Evolutionary conservation across 1,140 invertebrate genomes (phyloP), one percentile per base, ranked within the genome.

Genomic region (Coelopa frigida): DNA sequence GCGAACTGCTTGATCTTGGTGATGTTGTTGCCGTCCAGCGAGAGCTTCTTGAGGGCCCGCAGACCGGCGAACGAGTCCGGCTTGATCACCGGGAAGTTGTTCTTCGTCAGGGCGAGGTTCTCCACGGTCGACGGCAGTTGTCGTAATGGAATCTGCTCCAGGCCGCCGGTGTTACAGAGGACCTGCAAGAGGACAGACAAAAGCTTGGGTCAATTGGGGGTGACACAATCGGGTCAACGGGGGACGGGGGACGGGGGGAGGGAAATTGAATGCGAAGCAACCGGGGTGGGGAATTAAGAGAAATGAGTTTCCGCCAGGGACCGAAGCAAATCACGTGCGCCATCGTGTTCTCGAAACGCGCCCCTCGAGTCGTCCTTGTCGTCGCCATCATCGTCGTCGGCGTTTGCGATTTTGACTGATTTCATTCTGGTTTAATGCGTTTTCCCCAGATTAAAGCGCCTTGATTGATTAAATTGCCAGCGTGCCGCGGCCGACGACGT

Each of bases 21-120:
- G 36, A 90, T 85, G 62, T 87, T 87, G 67, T 88, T 89, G 43
- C 82, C 80, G 65, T 90, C 85, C 37, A 90, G 72, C 2, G 78
- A 82, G 12, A 89, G 76, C 46, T 86, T 86, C 24, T 80, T 76
- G 11, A 90, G 68, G 7, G 78, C 74, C 6, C 80, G 74, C 32
- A 89, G 70, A 3, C 83, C 82, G 7, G 78, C 75, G 57, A 90
- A 89, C 2, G 86, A 84, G 59, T 89, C 86, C 35, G 79, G 83
- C 55, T 82, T 80, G 50, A 90, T 83, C 32, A 83, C 69, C 12
- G 80, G 78, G 52, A 89, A 81, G 61, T 87, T 79, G 67, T 88
- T 88, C 58, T 87, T 85, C 27, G 84, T 86, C 40, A 90, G 59
- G 0, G 85, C 87, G 38, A 90, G 67, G 57, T 89, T 85, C 65